A percentile compares a stretch with the other conserved stretches of the same genome.
phyloP scores from a whole-genome alignment of 2,888 invertebrate genomes.

The Adelognathus sp. region DNA sequence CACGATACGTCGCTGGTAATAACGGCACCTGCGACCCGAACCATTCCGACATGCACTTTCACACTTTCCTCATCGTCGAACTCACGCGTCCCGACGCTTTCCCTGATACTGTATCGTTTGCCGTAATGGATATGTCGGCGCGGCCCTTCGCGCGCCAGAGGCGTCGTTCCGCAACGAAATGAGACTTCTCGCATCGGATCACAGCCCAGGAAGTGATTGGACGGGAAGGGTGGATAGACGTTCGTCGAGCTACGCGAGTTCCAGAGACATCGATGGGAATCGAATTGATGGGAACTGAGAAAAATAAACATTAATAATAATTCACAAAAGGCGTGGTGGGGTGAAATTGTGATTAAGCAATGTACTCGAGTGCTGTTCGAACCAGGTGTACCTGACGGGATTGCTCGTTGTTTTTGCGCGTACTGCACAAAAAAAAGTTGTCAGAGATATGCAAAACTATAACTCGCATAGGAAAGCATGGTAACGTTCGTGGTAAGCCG shows the following conservation, averaged over 20 bases:
- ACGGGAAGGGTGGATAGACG: background rate
- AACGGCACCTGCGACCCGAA: background rate
- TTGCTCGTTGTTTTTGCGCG: background rate
- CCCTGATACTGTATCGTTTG: constrained; percentile 17
- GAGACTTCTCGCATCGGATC: background rate
- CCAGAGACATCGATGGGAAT: background rate
- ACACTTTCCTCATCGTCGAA: constrained; percentile 26
- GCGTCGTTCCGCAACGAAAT: background rate
- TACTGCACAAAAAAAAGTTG: background rate
- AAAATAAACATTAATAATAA: background rate
- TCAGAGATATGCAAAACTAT: background rate
- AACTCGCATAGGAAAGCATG: background rate
- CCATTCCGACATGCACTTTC: background rate
- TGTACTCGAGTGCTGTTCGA: background rate
- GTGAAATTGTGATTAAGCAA: background rate
- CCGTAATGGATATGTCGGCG: constrained; percentile 28
- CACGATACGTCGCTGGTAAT: background rate
- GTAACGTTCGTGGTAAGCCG: constrained; percentile 26
- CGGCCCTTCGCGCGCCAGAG: background rate
- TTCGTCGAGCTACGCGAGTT: background rate
- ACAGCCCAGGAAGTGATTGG: background rate
- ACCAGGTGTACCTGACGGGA: background rate
- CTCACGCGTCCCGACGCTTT: constrained; percentile 36
- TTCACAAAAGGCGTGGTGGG: background rate
- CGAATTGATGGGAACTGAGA: background rate